A percentile compares a stretch with the other conserved stretches of the same genome.
phyloP scores from a whole-genome alignment of 2,888 invertebrate genomes.

The Teinopalpus imperialis region DNA sequence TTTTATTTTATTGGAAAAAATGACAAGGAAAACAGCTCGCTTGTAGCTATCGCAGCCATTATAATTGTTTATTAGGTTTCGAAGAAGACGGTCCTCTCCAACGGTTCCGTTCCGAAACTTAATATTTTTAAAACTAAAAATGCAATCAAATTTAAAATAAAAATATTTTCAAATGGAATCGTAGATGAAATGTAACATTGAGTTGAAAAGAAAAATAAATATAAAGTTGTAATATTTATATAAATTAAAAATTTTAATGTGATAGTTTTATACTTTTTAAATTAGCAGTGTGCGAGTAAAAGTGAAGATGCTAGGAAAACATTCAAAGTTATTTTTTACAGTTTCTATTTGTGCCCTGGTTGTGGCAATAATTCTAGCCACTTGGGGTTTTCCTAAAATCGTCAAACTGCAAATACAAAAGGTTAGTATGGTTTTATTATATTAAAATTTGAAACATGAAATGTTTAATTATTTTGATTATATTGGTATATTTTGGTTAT shows the following conservation, averaged over 20 bases:
- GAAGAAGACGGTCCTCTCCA: slow-evolving; percentile 36
- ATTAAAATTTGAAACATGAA: background rate
- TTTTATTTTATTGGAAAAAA: slow-evolving; percentile 29
- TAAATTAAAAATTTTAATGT: background rate
- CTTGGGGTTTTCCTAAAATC: slow-evolving; percentile 76
- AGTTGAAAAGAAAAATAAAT: background rate
- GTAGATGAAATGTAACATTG: background rate
- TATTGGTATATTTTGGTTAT: background rate
- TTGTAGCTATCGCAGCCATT: slow-evolving; percentile 30
- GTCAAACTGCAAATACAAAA: slow-evolving; percentile 68
- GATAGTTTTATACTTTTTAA: no score
- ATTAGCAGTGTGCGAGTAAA: slow-evolving; percentile 3
- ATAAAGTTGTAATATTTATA: background rate
- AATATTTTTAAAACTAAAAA: slow-evolving; percentile 7
- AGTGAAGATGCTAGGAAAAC: slow-evolving; percentile 59
- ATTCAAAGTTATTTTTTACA: slow-evolving; percentile 53
- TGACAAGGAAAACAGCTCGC: slow-evolving; percentile 37
- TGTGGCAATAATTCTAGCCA: slow-evolving; percentile 61
- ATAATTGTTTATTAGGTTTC: slow-evolving; percentile 39
- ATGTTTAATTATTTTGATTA: no score
- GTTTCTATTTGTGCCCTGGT: slow-evolving; percentile 58
- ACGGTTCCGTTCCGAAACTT: slow-evolving; percentile 17
- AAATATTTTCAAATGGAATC: background rate
- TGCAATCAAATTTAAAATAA: slow-evolving; percentile 1
- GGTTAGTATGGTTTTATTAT: slow-evolving; percentile 49